Evolutionary conservation across 2,888 invertebrate genomes (phyloP).

Genomic region (Drosophila mettleri): DNA sequence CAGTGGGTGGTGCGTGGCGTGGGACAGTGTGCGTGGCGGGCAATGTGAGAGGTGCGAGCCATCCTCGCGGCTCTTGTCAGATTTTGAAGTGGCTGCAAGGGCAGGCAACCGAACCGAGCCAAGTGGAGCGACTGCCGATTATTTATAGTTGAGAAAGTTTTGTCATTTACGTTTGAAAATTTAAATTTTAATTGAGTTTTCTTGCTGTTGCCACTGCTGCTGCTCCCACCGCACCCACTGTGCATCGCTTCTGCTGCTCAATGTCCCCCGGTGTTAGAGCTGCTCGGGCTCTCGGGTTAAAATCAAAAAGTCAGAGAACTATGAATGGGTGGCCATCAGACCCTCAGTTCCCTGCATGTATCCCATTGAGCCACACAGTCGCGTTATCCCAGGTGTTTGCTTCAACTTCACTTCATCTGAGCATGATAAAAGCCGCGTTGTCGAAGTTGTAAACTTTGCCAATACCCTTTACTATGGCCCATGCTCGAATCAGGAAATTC

Average conservation of each 20-base stretch:
- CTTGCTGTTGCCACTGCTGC: slow-evolving; percentile 47
- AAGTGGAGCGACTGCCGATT: slow-evolving; percentile 71
- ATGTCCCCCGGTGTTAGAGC: slow-evolving; percentile 8
- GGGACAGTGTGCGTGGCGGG: not conserved
- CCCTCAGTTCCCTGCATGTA: slow-evolving; percentile 6
- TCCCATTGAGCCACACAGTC: slow-evolving; percentile 35
- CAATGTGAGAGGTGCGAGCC: slow-evolving; percentile 11
- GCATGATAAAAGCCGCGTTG: slow-evolving; percentile 49
- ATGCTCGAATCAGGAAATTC: too few species aligned
- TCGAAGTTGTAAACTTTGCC: slow-evolving; percentile 65
- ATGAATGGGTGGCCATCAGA: slow-evolving; percentile 38
- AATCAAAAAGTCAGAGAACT: slow-evolving; percentile 62
- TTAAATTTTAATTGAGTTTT: slow-evolving; percentile 81
- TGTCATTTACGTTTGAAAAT: slow-evolving; percentile 81
- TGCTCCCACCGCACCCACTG: not conserved
- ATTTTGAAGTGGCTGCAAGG: slow-evolving; percentile 68
- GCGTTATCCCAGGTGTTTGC: slow-evolving; percentile 68
- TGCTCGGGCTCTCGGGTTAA: slow-evolving; percentile 22
- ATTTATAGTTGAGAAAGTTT: slow-evolving; percentile 81
- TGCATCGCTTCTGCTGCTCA: not conserved
- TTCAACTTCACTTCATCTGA: slow-evolving; percentile 57
- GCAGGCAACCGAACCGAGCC: slow-evolving; percentile 51
- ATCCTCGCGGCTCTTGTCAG: slow-evolving; percentile 59
- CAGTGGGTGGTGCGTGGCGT: not conserved
- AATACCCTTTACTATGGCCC: too few species aligned